A percentile compares a stretch with the other conserved stretches of the same genome.
Evolutionary conservation across 2,797 vertebrate genomes (phyloP).

Genomic region (Psittacula echo): DNA sequence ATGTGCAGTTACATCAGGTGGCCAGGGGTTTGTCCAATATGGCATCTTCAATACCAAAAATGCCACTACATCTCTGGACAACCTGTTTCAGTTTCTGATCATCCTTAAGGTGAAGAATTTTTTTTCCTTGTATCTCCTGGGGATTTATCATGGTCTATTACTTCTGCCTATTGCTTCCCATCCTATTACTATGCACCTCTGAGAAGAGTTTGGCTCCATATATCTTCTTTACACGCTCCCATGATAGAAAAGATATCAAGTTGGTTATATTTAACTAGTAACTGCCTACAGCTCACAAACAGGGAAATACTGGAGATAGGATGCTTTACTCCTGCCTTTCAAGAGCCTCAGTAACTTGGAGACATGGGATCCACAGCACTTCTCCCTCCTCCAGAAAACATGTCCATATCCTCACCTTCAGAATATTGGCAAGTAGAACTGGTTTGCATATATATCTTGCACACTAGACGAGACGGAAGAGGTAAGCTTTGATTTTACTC

Average conservation of each 20-base stretch:
- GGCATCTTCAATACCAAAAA: background rate
- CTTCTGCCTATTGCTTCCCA: background rate
- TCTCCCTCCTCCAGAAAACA: constrained; percentile 9
- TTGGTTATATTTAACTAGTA: constrained; percentile 2
- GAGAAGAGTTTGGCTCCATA: background rate
- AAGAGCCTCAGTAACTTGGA: background rate
- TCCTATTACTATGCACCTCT: background rate
- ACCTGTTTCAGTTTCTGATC: background rate
- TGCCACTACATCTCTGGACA: background rate
- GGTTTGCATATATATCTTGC: background rate
- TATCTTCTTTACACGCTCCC: background rate
- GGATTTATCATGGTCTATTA: background rate
- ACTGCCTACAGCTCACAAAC: background rate
- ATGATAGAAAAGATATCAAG: background rate
- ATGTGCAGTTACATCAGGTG: background rate
- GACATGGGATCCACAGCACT: background rate
- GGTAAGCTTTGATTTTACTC: background rate
- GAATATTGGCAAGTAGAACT: background rate
- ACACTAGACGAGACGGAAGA: background rate
- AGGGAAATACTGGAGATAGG: background rate
- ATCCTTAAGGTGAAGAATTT: background rate
- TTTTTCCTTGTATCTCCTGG: background rate
- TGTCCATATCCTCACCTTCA: background rate
- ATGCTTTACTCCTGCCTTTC: background rate
- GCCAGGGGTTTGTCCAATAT: background rate